Base-by-base conservation (phyloP, 2,797 vertebrate genomes). In the Amniataba percoides region DNA sequence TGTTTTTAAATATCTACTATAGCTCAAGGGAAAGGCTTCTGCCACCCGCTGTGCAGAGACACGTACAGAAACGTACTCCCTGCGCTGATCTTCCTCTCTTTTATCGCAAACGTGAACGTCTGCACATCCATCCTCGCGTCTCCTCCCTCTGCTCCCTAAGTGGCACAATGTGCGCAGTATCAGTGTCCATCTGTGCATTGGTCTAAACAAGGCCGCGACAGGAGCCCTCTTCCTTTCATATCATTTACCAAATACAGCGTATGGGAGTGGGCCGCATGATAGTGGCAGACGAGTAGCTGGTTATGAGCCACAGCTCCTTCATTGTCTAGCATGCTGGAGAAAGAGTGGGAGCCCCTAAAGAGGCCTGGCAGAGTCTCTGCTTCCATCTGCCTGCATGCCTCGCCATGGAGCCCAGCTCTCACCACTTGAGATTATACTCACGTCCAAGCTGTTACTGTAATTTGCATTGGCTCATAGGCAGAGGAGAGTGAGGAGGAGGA, bases 391-490 rank as follows among this genome's bases (percentile, higher is more conserved):
- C 91, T 78, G 88, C 89, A 86, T 87, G 87, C 84, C 81, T 93
- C 80, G 48, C 92, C 82, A 87, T 77, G 78, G 88, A 93, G 86
- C 77, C 89, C 92, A 91, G 87, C 90, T 92, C 89, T 34, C 89
- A 91, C 91, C 91, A 87, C 91, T 94, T 92, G 90, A 93, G 93
- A 94, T 92, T 91, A 86, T 89, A 82, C 88, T 88, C 90, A 92
- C 93, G 90, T 94, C 92, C 93, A 94, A 94, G 93, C 91, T 94
- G 93, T 94, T 94, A 92, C 93, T 92, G 93, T 94, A 93, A 95
- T 95, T 94, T 94, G 90, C 92, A 93, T 93, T 93, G 93, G 93
- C 93, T 93, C 89, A 81, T 89, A 85, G 89, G 89, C 87, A 89
- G 85, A 88, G 46, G 49, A 83, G 81, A 88, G 75, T 80, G 88